Conservation (phyloP, 2,797 vertebrate genomes). For the Notolabrus celidotus region DNA sequence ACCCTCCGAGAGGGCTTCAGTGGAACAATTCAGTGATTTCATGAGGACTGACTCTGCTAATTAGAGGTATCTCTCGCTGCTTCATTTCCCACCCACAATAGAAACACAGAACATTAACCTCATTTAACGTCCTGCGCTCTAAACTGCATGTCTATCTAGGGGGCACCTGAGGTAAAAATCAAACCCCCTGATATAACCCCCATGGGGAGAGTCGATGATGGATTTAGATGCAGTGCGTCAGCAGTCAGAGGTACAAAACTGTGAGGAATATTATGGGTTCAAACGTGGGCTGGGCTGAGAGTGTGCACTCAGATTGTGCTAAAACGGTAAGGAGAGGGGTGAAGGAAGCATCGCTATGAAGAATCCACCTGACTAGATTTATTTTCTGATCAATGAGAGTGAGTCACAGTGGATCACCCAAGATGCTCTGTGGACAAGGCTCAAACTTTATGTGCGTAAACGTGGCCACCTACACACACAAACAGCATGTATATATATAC, state of each 20-base stretch:
- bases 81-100: conserved; percentile 37
- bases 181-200: conserved; percentile 48
- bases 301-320: conserved; percentile 44
- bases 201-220: conserved; percentile 55
- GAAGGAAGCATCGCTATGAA: conserved; percentile 34
- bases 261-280: conserved; percentile 59
- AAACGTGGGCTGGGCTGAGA: conserved; percentile 64
- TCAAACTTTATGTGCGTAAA: conserved; percentile 35
- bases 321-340: conserved; percentile 36
- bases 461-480: conserved; percentile 44
- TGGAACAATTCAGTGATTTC: conserved; percentile 35
- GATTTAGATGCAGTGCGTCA: conserved; percentile 76
- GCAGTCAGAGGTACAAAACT: conserved; percentile 71
- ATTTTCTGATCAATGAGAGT: conserved; percentile 69
- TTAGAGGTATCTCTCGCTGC: conserved; percentile 31
- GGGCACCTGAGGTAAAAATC: conserved; percentile 30
- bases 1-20: conserved; percentile 13
- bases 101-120: conserved; percentile 34
- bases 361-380: conserved; percentile 46
- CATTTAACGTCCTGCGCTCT: conserved; percentile 16
- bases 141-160: conserved; percentile 22
- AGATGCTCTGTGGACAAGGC: conserved; percentile 41
- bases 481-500: neutral
- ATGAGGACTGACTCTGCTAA: conserved; percentile 38
- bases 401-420: conserved; percentile 64